phyloP scores from a whole-genome alignment of 2,888 invertebrate genomes.

The Gortyna flavago region DNA sequence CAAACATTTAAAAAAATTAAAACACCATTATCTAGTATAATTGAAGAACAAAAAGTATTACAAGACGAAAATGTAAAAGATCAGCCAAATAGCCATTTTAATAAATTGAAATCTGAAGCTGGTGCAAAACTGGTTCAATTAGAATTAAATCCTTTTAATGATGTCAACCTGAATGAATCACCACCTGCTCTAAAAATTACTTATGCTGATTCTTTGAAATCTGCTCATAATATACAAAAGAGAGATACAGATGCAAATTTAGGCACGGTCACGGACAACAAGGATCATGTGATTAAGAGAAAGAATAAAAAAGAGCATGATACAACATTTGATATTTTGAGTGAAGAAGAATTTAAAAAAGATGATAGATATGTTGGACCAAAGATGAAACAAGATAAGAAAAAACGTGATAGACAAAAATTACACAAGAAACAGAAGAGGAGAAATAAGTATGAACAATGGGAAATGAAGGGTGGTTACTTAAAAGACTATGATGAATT shows the following conservation, averaged over 20 bases:
- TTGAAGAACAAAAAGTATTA: slow-evolving; percentile 65
- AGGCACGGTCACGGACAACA: slow-evolving; percentile 85
- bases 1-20: slow-evolving; percentile 69
- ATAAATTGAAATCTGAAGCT: slow-evolving; percentile 45
- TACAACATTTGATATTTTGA: slow-evolving; percentile 68
- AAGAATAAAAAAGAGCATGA: slow-evolving; percentile 67
- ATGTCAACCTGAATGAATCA: slow-evolving; percentile 44
- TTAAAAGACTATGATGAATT: slow-evolving; percentile 84
- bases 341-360: slow-evolving; percentile 83
- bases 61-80: slow-evolving; percentile 65
- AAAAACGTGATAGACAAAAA: slow-evolving; percentile 82
- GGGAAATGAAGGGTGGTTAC: slow-evolving; percentile 86
- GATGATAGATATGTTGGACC: slow-evolving; percentile 82
- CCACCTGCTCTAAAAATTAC: slow-evolving; percentile 73
- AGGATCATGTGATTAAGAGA: slow-evolving; percentile 78
- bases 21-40: slow-evolving; percentile 68
- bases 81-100: slow-evolving; percentile 34
- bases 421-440: slow-evolving; percentile 84
- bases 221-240: slow-evolving; percentile 65
- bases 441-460: slow-evolving; percentile 85
- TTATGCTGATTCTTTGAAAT: slow-evolving; percentile 84
- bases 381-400: slow-evolving; percentile 79
- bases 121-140: slow-evolving; percentile 45
- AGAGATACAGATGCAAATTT: slow-evolving; percentile 63
- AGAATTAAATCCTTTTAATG: slow-evolving; percentile 37